Conservation (phyloP, 92 coral and sea anemone species). For the Zoanthus sociatus region DNA sequence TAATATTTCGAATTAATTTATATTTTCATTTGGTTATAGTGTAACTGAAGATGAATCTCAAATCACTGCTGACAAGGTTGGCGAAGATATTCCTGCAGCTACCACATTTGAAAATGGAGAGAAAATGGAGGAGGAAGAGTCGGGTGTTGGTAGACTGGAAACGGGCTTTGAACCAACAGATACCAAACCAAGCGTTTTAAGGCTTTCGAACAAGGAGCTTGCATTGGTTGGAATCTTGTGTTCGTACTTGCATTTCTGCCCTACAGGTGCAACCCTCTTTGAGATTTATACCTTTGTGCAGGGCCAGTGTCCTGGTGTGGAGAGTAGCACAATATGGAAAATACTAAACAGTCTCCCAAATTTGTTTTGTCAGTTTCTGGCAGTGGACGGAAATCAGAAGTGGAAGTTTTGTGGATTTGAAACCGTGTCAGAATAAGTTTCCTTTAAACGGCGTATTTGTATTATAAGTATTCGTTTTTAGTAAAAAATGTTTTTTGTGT, state of each 20-base stretch:
- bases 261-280: conserved; percentile 75
- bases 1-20: no score
- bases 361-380: conserved; percentile 67
- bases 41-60: conserved; percentile 15
- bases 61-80: background rate
- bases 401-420: conserved; percentile 85
- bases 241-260: conserved; percentile 84
- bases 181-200: conserved; percentile 38
- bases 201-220: conserved; percentile 77
- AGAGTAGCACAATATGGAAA: conserved; percentile 63
- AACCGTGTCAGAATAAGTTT: conserved; percentile 21
- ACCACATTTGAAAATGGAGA: conserved; percentile 30
- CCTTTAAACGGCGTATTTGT: background rate
- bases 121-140: conserved; percentile 32
- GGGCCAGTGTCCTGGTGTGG: conserved; percentile 72
- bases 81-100: background rate
- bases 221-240: conserved; percentile 80
- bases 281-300: conserved; percentile 71
- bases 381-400: conserved; percentile 61
- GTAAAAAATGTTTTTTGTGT: no score
- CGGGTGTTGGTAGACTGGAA: conserved; percentile 18
- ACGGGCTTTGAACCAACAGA: conserved; percentile 7
- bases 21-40: background rate
- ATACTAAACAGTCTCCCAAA: conserved; percentile 74
- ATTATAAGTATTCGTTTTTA: no score